Evolutionary conservation across 2,797 vertebrate species (phyloP).

Genomic region (Ceryle rudis): DNA sequence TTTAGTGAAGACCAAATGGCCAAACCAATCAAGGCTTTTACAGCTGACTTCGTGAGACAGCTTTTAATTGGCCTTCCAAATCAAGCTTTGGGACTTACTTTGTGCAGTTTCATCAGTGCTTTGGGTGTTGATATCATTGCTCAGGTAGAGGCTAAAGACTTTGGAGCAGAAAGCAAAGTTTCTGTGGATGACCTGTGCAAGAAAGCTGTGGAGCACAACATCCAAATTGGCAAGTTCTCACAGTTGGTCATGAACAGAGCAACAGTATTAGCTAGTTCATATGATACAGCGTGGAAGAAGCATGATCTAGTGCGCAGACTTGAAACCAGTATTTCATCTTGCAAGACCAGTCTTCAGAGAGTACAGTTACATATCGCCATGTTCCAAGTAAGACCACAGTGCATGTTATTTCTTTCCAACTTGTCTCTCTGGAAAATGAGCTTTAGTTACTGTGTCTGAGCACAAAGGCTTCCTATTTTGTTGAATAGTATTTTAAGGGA

Average conservation of each 20-base stretch:
- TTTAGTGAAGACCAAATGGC: conserved; percentile 97
- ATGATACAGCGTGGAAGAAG: conserved; percentile 97
- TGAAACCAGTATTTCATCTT: conserved; percentile 90
- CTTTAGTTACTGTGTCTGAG: background rate
- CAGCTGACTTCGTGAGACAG: conserved; percentile 95
- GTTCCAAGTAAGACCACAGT: conserved; percentile 90
- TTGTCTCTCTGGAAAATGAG: background rate
- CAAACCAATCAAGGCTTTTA: conserved; percentile 96
- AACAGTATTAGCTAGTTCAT: conserved; percentile 93
- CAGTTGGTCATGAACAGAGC: conserved; percentile 94
- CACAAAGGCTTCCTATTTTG: fast-evolving
- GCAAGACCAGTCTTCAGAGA: conserved; percentile 94
- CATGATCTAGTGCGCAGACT: conserved; percentile 92
- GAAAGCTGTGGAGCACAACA: conserved; percentile 93
- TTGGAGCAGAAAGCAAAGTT: conserved; percentile 95
- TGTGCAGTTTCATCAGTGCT: conserved; percentile 94
- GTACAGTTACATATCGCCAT: conserved; percentile 94
- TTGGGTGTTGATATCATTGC: conserved; percentile 92
- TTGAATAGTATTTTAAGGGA: background rate
- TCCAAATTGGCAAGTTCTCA: conserved; percentile 88
- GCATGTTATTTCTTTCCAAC: fast-evolving
- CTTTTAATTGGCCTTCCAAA: conserved; percentile 96
- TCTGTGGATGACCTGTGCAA: conserved; percentile 96
- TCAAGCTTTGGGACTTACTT: conserved; percentile 90
- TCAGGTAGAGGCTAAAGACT: conserved; percentile 97